These are phyloP conservation scores for Channa argus DNA, from an alignment of 2,113 vertebrate species.

Conservation along the genomic window DNA sequence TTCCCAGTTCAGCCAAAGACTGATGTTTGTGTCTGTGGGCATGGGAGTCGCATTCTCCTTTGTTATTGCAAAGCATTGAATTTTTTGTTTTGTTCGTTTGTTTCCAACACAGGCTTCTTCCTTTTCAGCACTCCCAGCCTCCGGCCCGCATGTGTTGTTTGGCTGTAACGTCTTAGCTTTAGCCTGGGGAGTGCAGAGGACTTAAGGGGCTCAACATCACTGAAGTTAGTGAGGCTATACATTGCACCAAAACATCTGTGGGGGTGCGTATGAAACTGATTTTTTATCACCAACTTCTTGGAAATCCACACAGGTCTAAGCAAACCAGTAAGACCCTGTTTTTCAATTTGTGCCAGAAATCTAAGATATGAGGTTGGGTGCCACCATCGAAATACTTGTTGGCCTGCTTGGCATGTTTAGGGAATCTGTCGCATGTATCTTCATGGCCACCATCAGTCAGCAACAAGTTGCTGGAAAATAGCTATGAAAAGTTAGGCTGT, in stretches of 20 bases:
- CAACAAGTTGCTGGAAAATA: neutral
- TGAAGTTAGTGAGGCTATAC: constrained; percentile 44
- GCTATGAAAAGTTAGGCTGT: neutral
- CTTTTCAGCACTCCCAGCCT: constrained; percentile 41
- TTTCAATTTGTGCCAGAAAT: constrained; percentile 13
- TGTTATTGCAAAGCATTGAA: constrained; percentile 34
- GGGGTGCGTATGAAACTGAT: constrained; percentile 26
- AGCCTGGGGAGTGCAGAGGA: constrained; percentile 39
- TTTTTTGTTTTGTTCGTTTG: constrained; percentile 44
- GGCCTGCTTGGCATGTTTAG: neutral
- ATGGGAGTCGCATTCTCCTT: constrained; percentile 20
- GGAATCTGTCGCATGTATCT: neutral
- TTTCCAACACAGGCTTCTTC: constrained; percentile 35
- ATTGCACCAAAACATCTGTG: constrained; percentile 45
- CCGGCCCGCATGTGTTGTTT: constrained; percentile 52
- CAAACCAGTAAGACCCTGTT: constrained; percentile 4
- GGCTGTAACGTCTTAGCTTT: constrained; percentile 48
- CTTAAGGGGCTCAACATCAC: constrained; percentile 58
- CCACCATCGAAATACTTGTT: neutral
- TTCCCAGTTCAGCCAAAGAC: constrained; percentile 8
- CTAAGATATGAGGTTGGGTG: neutral
- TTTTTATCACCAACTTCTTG: constrained; percentile 23
- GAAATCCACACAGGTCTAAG: constrained; percentile 31
- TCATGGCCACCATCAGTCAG: neutral
- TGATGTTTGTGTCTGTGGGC: constrained; percentile 14